Percentiles rank a stretch among this genome's conserved stretches.
Conservation (phyloP, 2,113 vertebrate species). For the Lutjanus erythropterus region DNA sequence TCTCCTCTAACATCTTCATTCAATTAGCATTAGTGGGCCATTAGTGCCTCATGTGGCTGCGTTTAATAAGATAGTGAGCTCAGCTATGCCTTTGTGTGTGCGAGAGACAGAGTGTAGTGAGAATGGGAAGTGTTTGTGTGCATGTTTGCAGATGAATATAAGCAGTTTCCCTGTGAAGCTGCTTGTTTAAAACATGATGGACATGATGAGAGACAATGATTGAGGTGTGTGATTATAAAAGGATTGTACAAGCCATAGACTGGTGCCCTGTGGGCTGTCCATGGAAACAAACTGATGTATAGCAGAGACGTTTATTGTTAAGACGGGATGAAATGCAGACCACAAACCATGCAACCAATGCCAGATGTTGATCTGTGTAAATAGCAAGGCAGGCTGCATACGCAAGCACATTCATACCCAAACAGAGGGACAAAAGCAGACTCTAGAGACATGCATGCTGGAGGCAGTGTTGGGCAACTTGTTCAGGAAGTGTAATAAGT, state of each 20-base stretch:
- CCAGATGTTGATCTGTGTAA: conserved; percentile 75
- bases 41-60: conserved; percentile 48
- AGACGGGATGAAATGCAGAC: conserved; percentile 70
- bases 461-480: no score
- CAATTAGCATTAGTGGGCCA: conserved; percentile 56
- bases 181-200: conserved; percentile 44
- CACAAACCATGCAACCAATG: conserved; percentile 65
- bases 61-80: conserved; percentile 60
- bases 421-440: conserved; percentile 37
- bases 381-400: conserved; percentile 58
- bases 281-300: conserved; percentile 63
- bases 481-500: no score
- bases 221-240: conserved; percentile 47
- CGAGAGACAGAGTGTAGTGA: neutral
- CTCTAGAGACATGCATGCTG: conserved; percentile 33
- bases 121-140: conserved; percentile 8
- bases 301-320: conserved; percentile 65
- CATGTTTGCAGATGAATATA: conserved; percentile 34
- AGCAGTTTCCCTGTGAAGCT: conserved; percentile 37
- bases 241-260: conserved; percentile 29
- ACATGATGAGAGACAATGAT: conserved; percentile 46
- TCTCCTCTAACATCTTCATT: conserved; percentile 60
- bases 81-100: conserved; percentile 33
- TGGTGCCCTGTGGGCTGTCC: conserved; percentile 31
- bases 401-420: conserved; percentile 61